These are phyloP conservation scores for Euplagia quadripunctaria DNA, from an alignment of 2,888 invertebrate species.

Conservation along the genomic window DNA sequence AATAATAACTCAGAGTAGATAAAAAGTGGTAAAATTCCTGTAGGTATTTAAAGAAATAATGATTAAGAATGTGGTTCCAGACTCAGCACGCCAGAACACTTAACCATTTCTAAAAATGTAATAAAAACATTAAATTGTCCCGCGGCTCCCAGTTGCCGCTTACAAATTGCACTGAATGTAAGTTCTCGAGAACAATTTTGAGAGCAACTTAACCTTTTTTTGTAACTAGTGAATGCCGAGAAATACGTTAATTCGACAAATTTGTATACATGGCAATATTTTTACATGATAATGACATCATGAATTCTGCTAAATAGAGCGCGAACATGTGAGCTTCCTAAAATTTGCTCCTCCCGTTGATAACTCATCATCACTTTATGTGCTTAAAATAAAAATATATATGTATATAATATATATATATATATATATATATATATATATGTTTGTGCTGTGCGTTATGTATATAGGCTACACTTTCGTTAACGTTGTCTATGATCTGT, in stretches of 20 bases:
- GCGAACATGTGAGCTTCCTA: no score
- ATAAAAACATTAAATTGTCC: conserved; percentile 30
- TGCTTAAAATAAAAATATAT: no score
- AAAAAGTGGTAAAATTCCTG: neutral
- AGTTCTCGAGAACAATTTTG: conserved; percentile 48
- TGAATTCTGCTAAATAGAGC: neutral
- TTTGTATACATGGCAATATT: conserved; percentile 32
- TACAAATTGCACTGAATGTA: conserved; percentile 50
- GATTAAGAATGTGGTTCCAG: conserved; percentile 12
- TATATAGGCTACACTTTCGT: no score
- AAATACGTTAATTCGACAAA: conserved; percentile 58
- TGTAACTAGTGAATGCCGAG: conserved; percentile 36
- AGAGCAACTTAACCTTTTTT: conserved; percentile 32
- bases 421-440: no score
- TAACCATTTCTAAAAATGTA: conserved; percentile 12
- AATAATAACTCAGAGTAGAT: neutral
- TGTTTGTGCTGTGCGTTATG: no score
- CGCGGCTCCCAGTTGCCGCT: conserved; percentile 27
- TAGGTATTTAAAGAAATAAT: conserved; percentile 6
- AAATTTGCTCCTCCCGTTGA: neutral
- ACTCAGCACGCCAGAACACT: neutral
- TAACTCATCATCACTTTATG: neutral
- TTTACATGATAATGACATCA: conserved; percentile 33
- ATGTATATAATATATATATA: no score
- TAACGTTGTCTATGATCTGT: no score